A percentile compares a stretch with the other conserved stretches of the same genome.
Evolutionary conservation across 2,888 invertebrate genomes (phyloP).

Genomic region (Nephrotoma flavescens): DNA sequence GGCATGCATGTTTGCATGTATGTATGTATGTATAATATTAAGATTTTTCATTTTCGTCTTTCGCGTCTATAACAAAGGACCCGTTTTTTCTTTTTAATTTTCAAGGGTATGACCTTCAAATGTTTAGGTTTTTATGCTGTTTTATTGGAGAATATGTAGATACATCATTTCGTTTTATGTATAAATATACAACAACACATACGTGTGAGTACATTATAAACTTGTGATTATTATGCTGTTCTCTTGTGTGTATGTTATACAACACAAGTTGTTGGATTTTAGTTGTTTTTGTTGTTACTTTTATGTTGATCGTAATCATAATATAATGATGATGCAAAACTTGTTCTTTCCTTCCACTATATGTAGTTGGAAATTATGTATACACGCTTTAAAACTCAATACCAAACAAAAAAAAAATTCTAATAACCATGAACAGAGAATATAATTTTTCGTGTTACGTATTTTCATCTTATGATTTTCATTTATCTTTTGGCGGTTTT

Average conservation of each 20-base stretch:
- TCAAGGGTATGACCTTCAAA: slow-evolving; percentile 5
- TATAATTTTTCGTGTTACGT: neutral
- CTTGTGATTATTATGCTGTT: neutral
- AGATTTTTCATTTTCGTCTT: neutral
- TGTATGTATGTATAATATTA: neutral
- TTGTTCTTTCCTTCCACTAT: neutral
- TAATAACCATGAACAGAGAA: neutral
- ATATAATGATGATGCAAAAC: neutral
- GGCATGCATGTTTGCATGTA: neutral
- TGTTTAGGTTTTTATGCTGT: neutral
- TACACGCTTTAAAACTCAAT: neutral
- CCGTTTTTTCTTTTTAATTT: neutral
- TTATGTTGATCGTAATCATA: neutral
- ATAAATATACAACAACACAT: neutral
- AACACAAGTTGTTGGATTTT: neutral
- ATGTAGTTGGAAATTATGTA: neutral
- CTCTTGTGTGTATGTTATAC: neutral
- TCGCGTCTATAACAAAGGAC: neutral
- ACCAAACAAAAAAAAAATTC: neutral
- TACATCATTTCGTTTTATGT: neutral
- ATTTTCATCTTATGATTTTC: neutral
- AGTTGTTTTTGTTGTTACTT: neutral
- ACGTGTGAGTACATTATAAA: neutral
- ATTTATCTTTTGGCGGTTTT: neutral
- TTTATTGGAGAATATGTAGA: neutral